These are phyloP conservation scores for Mesitornis unicolor DNA, from an alignment of 2,113 vertebrate species.

Conservation along the genomic window DNA sequence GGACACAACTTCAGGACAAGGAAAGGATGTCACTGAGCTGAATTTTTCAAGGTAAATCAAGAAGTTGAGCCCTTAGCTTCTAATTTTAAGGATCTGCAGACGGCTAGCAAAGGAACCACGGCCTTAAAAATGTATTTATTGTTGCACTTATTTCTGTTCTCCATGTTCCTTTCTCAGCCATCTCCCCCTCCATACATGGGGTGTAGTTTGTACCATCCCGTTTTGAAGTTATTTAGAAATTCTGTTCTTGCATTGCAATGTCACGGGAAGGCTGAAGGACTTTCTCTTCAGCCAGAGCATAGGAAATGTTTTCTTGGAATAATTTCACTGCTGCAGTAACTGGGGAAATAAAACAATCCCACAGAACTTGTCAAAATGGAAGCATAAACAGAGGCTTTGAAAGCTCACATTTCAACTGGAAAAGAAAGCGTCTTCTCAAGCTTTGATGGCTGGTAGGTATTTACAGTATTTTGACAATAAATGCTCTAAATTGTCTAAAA, in stretches of 20 bases:
- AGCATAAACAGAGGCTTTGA: background rate
- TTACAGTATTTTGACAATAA: background rate
- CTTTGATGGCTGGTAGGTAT: background rate
- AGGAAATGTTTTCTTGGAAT: background rate
- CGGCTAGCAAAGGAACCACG: background rate
- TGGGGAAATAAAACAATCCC: constrained; percentile 3
- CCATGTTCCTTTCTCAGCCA: background rate
- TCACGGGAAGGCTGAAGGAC: background rate
- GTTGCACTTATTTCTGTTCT: background rate
- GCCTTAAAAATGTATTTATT: background rate
- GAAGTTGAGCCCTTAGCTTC: background rate
- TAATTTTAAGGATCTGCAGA: background rate
- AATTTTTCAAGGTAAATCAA: constrained; percentile 6
- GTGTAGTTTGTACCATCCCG: background rate
- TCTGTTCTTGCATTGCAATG: background rate
- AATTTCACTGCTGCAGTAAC: background rate
- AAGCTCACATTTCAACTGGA: background rate
- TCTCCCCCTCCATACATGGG: background rate
- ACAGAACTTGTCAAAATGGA: background rate
- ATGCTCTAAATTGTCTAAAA: background rate
- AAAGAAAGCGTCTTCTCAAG: background rate
- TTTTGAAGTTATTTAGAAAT: background rate
- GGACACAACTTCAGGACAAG: constrained; percentile 42
- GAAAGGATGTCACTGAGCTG: background rate
- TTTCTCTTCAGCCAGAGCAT: background rate